These are phyloP conservation scores for Microcaecilia unicolor DNA, from an alignment of 2,797 vertebrate species.

Conservation along the genomic window DNA sequence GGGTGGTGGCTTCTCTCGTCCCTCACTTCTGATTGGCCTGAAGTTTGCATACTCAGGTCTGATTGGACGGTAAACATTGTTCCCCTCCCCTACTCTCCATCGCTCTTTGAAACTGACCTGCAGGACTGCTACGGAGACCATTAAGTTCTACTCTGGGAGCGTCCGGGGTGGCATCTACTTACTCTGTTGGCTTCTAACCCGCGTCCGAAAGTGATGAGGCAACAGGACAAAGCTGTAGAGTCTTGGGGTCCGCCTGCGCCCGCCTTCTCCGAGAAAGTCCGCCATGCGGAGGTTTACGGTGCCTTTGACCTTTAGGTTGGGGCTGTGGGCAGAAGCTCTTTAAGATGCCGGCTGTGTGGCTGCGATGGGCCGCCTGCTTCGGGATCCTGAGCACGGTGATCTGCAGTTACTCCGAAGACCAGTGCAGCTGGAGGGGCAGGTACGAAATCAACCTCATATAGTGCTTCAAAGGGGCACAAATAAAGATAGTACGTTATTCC, in stretches of 20 bases:
- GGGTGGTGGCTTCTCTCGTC: conserved; percentile 3
- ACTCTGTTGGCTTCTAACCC: background rate
- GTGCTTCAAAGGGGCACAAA: no score
- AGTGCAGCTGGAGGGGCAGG: conserved; percentile 86
- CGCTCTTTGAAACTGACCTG: background rate
- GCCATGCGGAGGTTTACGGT: background rate
- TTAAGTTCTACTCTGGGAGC: background rate
- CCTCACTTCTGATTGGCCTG: conserved; percentile 20
- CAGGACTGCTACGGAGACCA: background rate
- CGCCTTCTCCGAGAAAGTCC: background rate
- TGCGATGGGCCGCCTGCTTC: conserved; percentile 7
- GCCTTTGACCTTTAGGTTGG: background rate
- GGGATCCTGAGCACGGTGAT: conserved; percentile 31
- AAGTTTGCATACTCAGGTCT: conserved; percentile 22
- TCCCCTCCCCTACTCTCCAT: background rate
- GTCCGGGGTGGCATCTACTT: background rate
- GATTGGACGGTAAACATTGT: conserved; percentile 5
- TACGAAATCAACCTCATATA: conserved; percentile 19
- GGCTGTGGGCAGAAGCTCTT: background rate
- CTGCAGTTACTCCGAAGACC: conserved; percentile 62
- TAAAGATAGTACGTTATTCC: no score
- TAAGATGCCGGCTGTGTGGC: conserved; percentile 9
- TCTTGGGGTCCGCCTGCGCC: no score
- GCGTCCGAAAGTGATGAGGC: conserved; percentile 4
- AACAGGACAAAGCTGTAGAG: background rate